Base-by-base conservation (phyloP, 92 coral and sea anemone species). In the Actinostola sp. region DNA sequence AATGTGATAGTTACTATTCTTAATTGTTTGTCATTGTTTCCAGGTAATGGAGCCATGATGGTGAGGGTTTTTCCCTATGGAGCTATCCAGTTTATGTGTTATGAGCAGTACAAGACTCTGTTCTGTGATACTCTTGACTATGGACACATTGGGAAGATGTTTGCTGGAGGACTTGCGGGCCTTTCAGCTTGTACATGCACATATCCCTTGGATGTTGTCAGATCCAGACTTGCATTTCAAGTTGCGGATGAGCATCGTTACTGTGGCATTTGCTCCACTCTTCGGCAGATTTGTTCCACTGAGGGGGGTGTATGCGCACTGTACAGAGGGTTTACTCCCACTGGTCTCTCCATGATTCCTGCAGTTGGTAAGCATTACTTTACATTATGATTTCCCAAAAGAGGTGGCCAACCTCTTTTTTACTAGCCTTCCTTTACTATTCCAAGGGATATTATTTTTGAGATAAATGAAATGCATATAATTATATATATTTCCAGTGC, bases 11-110 rank as follows among this genome's bases (percentile, higher is more conserved):
- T n/a, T n/a, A n/a, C n/a, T n/a, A n/a, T n/a, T n/a, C n/a, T n/a
- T n/a, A n/a, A n/a, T n/a, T n/a, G n/a, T n/a, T n/a, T n/a, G n/a
- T 17, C 31, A 20, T 1, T 17, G 61, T 32, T 23, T 28, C 31
- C 67, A 90, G 96, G 96, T 20, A 90, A 90, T 86, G 96, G 96
- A 56, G 96, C 92, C n/a, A 89, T 90, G 84, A 90, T 90, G 96
- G 72, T 90, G 27, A 86, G 96, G 38, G 92, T 87, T 3, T 90
- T 90, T 50, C 96, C 96, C 0, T 87, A 90, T 79, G 96, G 96
- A 55, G 91, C 96, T 0, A 55, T 90, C 28, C 96, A 90, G 84
- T 90, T 90, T 71, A 72, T 87, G 39, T 82, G 84, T 6, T 90
- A 90, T 66, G 96, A 90, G 28, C 88, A 90, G 58, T 90, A 69